These are phyloP conservation scores for Hesperophylax magnus DNA, from an alignment of 1,140 invertebrate genomes.

Conservation along the genomic window DNA sequence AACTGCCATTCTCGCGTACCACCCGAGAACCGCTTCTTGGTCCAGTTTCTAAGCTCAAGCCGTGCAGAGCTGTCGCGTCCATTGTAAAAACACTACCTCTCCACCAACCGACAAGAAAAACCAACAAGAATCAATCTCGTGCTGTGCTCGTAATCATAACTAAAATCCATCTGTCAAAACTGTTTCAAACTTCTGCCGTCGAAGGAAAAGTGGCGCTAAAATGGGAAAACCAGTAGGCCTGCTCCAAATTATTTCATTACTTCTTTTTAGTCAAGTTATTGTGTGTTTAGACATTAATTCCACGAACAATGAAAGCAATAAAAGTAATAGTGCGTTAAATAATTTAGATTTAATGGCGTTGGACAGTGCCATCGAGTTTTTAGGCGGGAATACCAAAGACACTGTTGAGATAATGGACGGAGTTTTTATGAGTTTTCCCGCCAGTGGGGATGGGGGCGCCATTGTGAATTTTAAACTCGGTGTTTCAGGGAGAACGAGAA, in stretches of 20 bases:
- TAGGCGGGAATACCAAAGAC: neutral
- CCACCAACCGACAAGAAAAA: neutral
- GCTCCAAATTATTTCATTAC: neutral
- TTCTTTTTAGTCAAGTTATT: neutral
- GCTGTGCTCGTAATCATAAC: neutral
- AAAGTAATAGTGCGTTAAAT: too few relatives aligned
- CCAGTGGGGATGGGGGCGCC: neutral
- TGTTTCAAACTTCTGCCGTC: neutral
- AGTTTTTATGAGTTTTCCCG: slow-evolving; percentile 40
- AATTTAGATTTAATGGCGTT: neutral
- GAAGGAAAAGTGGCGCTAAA: neutral
- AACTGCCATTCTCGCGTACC: slow-evolving; percentile 3
- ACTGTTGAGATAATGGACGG: slow-evolving; percentile 39
- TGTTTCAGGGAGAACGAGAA: neutral
- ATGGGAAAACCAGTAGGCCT: neutral
- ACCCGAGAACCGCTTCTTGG: neutral
- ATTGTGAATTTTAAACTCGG: slow-evolving; percentile 43
- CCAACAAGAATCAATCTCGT: neutral
- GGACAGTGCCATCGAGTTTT: neutral
- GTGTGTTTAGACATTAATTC: neutral
- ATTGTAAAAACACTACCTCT: neutral
- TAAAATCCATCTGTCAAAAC: slow-evolving; percentile 14
- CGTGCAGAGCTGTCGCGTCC: slow-evolving; percentile 12
- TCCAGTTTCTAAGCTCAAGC: slow-evolving; percentile 17
- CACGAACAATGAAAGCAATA: neutral